Conservation (phyloP, 2,888 invertebrate genomes). For the Miltochrista miniata region DNA sequence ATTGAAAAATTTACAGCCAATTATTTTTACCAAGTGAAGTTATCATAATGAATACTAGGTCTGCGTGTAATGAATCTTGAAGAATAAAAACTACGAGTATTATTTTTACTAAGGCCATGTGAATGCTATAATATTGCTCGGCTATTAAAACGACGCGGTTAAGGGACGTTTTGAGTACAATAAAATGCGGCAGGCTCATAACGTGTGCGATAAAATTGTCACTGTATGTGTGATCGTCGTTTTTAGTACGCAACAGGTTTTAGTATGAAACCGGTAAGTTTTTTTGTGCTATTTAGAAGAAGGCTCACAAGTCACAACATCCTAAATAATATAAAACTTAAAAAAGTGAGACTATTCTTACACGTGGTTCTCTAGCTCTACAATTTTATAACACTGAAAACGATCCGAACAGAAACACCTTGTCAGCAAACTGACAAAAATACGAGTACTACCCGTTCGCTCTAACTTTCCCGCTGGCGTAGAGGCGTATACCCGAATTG, state of each 20-base stretch:
- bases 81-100: slow-evolving; percentile 28
- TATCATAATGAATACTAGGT: slow-evolving; percentile 32
- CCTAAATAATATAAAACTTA: no score
- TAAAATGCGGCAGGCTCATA: slow-evolving; percentile 11
- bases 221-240: slow-evolving; percentile 10
- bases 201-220: slow-evolving; percentile 14
- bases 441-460: no score
- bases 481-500: no score
- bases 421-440: no score
- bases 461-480: no score
- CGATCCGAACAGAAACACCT: no score
- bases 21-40: slow-evolving; percentile 40
- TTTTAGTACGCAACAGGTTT: slow-evolving; percentile 8
- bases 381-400: no score
- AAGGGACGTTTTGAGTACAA: slow-evolving; percentile 15
- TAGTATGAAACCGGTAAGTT: slow-evolving; percentile 1
- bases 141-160: slow-evolving; percentile 25
- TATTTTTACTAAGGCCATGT: slow-evolving; percentile 18
- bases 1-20: slow-evolving; percentile 41
- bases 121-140: slow-evolving; percentile 18
- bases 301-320: background rate
- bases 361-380: no score
- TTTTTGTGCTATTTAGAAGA: background rate
- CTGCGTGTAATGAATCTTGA: slow-evolving; percentile 28
- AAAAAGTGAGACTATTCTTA: no score